Evolutionary conservation across 1,140 invertebrate genomes (phyloP), one percentile per base, ranked within the genome.

Genomic region (Medauroidea extradentata): DNA sequence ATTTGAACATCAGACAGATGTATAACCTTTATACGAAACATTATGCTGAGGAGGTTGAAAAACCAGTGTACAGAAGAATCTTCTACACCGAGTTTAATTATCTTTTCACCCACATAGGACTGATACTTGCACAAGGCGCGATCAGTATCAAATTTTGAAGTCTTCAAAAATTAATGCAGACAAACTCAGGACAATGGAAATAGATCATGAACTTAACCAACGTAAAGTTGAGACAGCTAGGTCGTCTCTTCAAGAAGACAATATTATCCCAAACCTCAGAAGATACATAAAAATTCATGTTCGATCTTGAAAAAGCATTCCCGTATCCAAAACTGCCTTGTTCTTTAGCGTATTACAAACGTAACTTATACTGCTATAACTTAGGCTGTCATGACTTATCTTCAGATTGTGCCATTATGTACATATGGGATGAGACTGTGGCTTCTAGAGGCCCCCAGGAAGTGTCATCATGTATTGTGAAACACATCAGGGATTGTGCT

Each of bases 361-460:
- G 55, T 53, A 63, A 67, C 54, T 61, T 63, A 59, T 62, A 66
- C 50, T 52, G 64, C 52, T 61, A 21, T 44, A 64, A 58, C 55
- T 21, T 53, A 34, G 60, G 57, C 19, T n/a, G 53, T 44, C 57
- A 62, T 56, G 24, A 59, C 41, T 61, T 67, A 51, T 53, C 62
- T 51, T 53, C 60, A 24, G 53, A 64, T 61, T 49, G 62, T 50
- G 51, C 58, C 60, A 25, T 62, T 48, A 68, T 69, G 65, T 68
- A 66, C 49, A 39, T 62, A n/a, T 68, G 64, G 64, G 57, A 66
- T 39, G 61, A 69, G 59, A 66, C 57, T 14, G 61, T 65, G 54
- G 64, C 62, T 34, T 65, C 62, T 3, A 69, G 65, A 48, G 63
- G 65, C 41, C 63, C 64, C 16, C 65, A 68, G 58, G 68, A 69